These are phyloP conservation scores for Anguilla rostrata DNA, from an alignment of 2,113 vertebrate species.

Conservation along the genomic window DNA sequence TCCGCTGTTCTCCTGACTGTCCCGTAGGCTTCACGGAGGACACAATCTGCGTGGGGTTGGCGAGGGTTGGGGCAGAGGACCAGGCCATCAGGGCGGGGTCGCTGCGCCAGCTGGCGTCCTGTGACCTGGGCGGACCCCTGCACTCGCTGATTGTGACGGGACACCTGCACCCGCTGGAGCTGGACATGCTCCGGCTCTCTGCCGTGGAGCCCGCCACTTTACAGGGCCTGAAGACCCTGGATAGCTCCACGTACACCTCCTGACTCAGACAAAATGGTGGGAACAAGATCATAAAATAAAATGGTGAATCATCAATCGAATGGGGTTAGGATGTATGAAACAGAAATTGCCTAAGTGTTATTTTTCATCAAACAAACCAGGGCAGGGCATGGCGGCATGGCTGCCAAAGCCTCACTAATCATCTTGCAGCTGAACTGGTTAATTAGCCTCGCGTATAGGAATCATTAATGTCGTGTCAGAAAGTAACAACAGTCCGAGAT, in stretches of 20 bases:
- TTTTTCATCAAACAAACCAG: conserved; percentile 9
- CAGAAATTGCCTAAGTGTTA: conserved; percentile 15
- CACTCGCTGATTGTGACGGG: conserved; percentile 88
- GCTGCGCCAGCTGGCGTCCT: conserved; percentile 75
- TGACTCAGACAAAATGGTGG: conserved; percentile 17
- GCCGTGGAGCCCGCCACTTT: conserved; percentile 63
- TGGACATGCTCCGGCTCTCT: conserved; percentile 87
- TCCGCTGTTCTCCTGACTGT: not conserved
- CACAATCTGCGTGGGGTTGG: conserved; percentile 72
- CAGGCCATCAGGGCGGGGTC: conserved; percentile 79
- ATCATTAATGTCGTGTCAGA: conserved; percentile 2
- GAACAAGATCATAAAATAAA: not conserved
- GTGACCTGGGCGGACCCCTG: conserved; percentile 82
- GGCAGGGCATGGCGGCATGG: not conserved
- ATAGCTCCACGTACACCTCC: conserved; percentile 69
- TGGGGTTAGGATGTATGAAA: not conserved
- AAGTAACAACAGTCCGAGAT: conserved; percentile 30
- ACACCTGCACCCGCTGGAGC: conserved; percentile 86
- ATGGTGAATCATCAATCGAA: not conserved
- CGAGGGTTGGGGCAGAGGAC: conserved; percentile 83
- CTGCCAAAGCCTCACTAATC: not conserved
- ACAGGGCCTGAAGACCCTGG: conserved; percentile 49
- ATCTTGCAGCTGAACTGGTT: not conserved
- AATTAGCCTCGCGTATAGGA: not conserved
- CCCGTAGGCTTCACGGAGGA: conserved; percentile 63